A percentile compares a stretch with the other conserved stretches of the same genome.
phyloP scores from a whole-genome alignment of 2,888 invertebrate genomes.

The Ormia ochracea region DNA sequence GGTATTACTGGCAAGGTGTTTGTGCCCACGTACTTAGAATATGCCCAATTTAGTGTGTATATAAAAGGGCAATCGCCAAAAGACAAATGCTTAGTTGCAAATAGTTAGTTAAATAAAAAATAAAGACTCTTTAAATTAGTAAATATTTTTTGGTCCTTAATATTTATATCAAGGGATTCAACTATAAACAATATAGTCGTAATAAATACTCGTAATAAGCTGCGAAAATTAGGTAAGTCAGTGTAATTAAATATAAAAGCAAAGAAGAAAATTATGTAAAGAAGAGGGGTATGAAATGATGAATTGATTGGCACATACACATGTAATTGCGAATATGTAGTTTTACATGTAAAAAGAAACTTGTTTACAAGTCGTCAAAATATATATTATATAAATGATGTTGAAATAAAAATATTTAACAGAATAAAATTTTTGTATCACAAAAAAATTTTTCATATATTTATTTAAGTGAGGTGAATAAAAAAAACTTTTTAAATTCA shows the following conservation, averaged over 20 bases:
- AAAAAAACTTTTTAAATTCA: too few relatives aligned
- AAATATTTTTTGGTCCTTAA: not conserved
- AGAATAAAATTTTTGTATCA: too few relatives aligned
- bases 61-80: conserved; percentile 69
- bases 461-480: too few relatives aligned
- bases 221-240: conserved; percentile 21
- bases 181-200: not conserved
- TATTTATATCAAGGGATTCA: not conserved
- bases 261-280: not conserved
- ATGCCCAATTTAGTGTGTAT: too few relatives aligned
- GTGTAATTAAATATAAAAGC: not conserved
- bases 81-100: conserved; percentile 70
- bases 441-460: too few relatives aligned
- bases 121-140: not conserved
- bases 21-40: conserved; percentile 9
- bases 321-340: too few relatives aligned
- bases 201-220: conserved; percentile 6
- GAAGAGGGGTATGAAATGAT: not conserved
- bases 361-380: not conserved
- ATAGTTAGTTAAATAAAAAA: conserved; percentile 35
- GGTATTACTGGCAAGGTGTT: conserved; percentile 1
- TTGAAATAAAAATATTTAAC: too few relatives aligned
- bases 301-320: not conserved
- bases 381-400: too few relatives aligned
- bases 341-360: not conserved